Base-by-base conservation (phyloP, 2,888 invertebrate genomes). In the Osmoderma eremita region DNA sequence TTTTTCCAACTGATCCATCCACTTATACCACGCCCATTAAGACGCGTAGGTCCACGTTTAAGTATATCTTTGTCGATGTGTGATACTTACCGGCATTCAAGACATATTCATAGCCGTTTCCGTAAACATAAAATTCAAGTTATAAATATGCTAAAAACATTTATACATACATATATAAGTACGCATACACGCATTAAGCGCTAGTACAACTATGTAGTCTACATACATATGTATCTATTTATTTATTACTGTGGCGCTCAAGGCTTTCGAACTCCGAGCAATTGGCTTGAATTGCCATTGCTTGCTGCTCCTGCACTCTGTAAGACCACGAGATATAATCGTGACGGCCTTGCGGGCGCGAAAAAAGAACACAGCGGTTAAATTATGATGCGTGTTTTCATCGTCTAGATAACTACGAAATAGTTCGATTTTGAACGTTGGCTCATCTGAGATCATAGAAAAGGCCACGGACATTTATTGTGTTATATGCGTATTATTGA, bases 381-480 rank as follows among this genome's bases (percentile, higher is more conserved):
- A 42, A 42, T 17, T 3, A 42, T 30, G 17, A 10, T 42, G 17
- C 42, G 13, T 17, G 15, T 42, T n/a, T 42, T 12, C 42, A 53
- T 53, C 53, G 45, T 45, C 13, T 61, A 61, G 30, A 45, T 20
- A 45, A 45, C n/a, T 56, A 22, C 13, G 58, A 24, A 48, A 30
- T 36, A 18, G 18, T 53, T 53, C 36, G 58, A 61, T 45, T 45
- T 61, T 48, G 58, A 61, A 45, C 58, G 30, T 61, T 61, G 58
- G 42, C 45, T 48, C 58, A 61, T 61, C 45, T 42, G 58, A 61
- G 58, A 61, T 61, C 58, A 61, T 61, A 61, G 58, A 45, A 61
- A 61, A 61, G 58, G 58, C 58, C 58, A 61, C 30, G 58, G 58
- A 61, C 58, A 30, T 58, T 45, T 61, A 61, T 45, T 42, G 10